Evolutionary conservation across 2,888 invertebrate species (phyloP), one percentile per base, ranked within the genome.

Genomic region (Coecobrya sp.): DNA sequence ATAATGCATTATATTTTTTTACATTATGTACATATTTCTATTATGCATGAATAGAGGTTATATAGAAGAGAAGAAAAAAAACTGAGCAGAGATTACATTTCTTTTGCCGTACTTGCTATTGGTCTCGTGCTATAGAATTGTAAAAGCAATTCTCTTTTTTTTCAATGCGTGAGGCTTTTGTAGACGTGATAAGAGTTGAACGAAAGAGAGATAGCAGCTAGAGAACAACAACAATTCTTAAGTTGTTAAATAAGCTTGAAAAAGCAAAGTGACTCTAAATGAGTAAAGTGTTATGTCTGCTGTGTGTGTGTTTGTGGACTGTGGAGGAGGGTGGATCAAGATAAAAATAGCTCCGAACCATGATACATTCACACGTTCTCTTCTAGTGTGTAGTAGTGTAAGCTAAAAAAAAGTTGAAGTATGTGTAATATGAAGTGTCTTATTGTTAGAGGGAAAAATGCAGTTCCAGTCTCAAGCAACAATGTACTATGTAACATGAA

Each of bases 261-360:
- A 82, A 62, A 22, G 36, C 59, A 62, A 82, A 82, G 82, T 82
- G 82, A 25, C 62, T 82, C 22, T 82, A 85, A 85, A 85, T 68
- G 25, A 68, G 68, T 49, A 85, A 52, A 62, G 85, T 68, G 85
- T 85, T 85, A 85, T 68, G 68, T 36, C 16, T 8, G 4, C 13
- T 65, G 19, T 45, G 49, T 49, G 49, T 76, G n/a, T 76, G 45
- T n/a, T n/a, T n/a, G n/a, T n/a, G n/a, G n/a, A n/a, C n/a, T 25
- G 62, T 70, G 79, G 79, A 79, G 76, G 90, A 91, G 86, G 91
- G 86, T 73, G 91, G 84, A 91, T 87, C 87, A 76, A 87, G 87
- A 91, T 91, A 91, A 91, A 91, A 91, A 91, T 91, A 91, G 87
- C 87, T 91, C 73, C 65, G 81, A 88, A 88, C 88, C 88, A 88